These are phyloP conservation scores for Pteronotus mesoamericanus DNA, from an alignment of 2,797 vertebrate genomes.

Conservation along the genomic window DNA sequence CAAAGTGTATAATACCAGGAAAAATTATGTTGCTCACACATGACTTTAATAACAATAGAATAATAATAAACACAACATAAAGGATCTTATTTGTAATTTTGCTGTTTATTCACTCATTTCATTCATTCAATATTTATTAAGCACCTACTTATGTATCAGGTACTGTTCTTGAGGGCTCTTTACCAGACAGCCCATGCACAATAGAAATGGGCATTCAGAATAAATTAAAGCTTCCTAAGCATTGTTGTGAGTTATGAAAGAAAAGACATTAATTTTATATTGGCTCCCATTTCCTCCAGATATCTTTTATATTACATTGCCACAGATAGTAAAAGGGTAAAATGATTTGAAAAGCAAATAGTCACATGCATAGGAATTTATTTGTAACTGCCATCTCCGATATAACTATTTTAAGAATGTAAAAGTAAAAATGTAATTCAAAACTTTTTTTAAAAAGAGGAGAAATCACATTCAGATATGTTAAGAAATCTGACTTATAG, in stretches of 20 bases:
- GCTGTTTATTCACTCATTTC: neutral
- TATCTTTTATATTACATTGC: neutral
- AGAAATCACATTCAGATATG: neutral
- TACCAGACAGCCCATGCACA: neutral
- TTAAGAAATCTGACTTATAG: neutral
- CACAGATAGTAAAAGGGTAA: neutral
- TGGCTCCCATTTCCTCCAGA: neutral
- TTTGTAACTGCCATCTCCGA: neutral
- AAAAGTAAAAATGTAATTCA: neutral
- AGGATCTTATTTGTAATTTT: neutral
- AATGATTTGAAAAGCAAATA: neutral
- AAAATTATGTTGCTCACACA: neutral
- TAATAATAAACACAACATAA: neutral
- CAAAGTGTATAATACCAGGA: neutral
- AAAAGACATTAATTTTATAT: neutral
- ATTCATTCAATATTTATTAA: constrained; percentile 15
- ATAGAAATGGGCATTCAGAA: neutral
- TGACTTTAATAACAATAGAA: neutral
- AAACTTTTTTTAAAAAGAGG: neutral
- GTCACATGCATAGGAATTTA: neutral
- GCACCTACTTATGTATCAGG: neutral
- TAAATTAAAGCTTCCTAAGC: neutral
- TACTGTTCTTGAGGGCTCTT: neutral
- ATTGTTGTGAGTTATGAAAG: neutral
- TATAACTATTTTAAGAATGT: neutral